Evolutionary conservation across 2,113 vertebrate species (phyloP).

Genomic region (Gadus macrocephalus): DNA sequence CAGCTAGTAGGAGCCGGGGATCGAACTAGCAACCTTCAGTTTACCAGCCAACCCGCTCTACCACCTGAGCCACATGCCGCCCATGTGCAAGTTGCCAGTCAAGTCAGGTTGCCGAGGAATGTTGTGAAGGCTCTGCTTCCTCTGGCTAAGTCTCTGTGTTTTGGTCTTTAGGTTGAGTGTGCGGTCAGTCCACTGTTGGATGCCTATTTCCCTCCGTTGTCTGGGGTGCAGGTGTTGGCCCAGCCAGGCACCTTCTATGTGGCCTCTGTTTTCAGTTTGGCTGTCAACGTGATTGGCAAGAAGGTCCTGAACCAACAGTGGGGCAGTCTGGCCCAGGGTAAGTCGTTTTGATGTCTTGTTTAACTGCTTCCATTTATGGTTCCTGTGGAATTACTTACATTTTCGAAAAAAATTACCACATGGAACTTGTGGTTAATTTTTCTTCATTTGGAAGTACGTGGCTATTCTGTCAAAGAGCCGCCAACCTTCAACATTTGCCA

Average conservation of each 20-base stretch:
- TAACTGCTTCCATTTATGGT: background rate
- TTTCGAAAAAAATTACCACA: too few species aligned
- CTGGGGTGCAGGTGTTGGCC: slow-evolving; percentile 87
- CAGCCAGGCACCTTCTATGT: slow-evolving; percentile 91
- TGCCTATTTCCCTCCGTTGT: slow-evolving; percentile 86
- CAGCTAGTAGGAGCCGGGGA: too few species aligned
- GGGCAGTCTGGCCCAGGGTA: slow-evolving; percentile 78
- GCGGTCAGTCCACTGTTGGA: slow-evolving; percentile 85
- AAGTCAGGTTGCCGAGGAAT: too few species aligned
- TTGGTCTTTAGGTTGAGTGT: slow-evolving; percentile 76
- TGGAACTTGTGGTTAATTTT: too few species aligned
- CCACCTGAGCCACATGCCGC: too few species aligned
- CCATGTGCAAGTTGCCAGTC: too few species aligned
- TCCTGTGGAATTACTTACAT: background rate
- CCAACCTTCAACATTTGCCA: too few species aligned
- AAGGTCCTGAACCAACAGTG: slow-evolving; percentile 78
- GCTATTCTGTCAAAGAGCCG: too few species aligned
- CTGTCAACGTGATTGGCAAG: slow-evolving; percentile 90
- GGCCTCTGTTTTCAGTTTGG: slow-evolving; percentile 90
- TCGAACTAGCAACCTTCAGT: too few species aligned
- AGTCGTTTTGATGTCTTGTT: slow-evolving; percentile 9
- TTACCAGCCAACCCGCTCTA: too few species aligned
- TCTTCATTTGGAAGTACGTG: too few species aligned
- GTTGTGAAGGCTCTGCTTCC: too few species aligned
- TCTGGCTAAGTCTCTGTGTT: slow-evolving; percentile 1